Evolutionary conservation across 2,888 invertebrate genomes (phyloP).

Genomic region (Muscina levida): DNA sequence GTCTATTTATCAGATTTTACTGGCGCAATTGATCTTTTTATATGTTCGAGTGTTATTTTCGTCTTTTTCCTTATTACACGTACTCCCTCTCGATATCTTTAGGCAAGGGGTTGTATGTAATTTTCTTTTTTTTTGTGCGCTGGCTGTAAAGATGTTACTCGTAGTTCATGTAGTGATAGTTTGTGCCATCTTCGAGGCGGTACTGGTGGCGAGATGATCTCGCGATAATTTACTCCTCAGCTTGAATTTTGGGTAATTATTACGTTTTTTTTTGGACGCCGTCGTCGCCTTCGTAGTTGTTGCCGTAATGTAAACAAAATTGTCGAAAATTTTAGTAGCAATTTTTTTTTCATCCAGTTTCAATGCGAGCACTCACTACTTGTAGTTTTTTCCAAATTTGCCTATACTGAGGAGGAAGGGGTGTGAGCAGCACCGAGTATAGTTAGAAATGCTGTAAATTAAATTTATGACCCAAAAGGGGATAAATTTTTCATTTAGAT

Average conservation of each 20-base stretch:
- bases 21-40: constrained; percentile 63
- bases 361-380: not conserved
- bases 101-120: constrained; percentile 2
- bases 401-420: not conserved
- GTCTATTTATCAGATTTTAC: constrained; percentile 51
- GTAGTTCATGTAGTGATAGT: constrained; percentile 22
- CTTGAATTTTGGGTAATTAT: constrained; percentile 75
- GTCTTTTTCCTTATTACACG: constrained; percentile 51
- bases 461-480: constrained; percentile 64
- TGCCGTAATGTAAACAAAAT: constrained; percentile 62
- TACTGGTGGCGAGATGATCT: no score
- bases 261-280: constrained; percentile 68
- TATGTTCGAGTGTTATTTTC: constrained; percentile 42
- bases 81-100: no score
- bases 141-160: no score
- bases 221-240: constrained; percentile 69
- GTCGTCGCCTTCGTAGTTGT: constrained; percentile 26
- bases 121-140: not conserved
- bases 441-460: constrained; percentile 46
- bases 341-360: constrained; percentile 51
- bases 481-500: constrained; percentile 61
- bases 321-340: constrained; percentile 54
- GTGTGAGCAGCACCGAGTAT: not conserved
- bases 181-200: constrained; percentile 41
- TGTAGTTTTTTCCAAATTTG: not conserved